Base-by-base conservation (phyloP, 2,888 invertebrate species). In the Tinea pellionella region DNA sequence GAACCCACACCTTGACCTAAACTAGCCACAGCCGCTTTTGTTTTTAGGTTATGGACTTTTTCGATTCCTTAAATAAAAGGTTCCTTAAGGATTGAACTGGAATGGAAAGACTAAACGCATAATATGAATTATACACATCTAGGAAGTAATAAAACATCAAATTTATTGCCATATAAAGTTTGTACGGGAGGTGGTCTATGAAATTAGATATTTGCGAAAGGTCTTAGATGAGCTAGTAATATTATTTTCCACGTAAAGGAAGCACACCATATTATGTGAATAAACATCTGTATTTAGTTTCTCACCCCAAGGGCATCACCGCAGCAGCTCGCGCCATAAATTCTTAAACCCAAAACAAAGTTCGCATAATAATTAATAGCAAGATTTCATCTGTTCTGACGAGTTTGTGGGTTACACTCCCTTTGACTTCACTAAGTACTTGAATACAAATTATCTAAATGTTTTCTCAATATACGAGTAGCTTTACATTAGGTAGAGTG, bases 311-410 rank as follows among this genome's bases (percentile, higher is more conserved):
- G 24, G 55, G 55, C 29, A 55, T 4, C 55, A 29, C 55, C 55
- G 55, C 24, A 24, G 19, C 55, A 9, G n/a, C n/a, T n/a, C 24
- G 29, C 1, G 55, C 55, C 55, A 55, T 55, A 55, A 55, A 55
- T 55, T 55, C 55, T 24, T 55, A 19, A 55, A 55, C 55, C 55
- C 29, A 19, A 55, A 55, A 55, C 47, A 16, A 47, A 47, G 15
- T 47, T 47, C 47, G 16, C 15, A 47, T 47, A 47, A 47, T 47
- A 47, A 47, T 47, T 47, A 47, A 47, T 47, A 15, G 47, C 47
- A 15, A 47, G 47, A 47, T 47, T 47, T 47, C 47, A 47, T 16
- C 47, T 47, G 47, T 16, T 47, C 47, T 16, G 16, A 47, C 16
- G 47, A 47, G 47, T 47, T 47, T 47, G 37, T 37, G 3, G 37